These are phyloP conservation scores for Motacilla tschutschensis DNA, from an alignment of 2,113 vertebrate genomes.

Conservation along the genomic window DNA sequence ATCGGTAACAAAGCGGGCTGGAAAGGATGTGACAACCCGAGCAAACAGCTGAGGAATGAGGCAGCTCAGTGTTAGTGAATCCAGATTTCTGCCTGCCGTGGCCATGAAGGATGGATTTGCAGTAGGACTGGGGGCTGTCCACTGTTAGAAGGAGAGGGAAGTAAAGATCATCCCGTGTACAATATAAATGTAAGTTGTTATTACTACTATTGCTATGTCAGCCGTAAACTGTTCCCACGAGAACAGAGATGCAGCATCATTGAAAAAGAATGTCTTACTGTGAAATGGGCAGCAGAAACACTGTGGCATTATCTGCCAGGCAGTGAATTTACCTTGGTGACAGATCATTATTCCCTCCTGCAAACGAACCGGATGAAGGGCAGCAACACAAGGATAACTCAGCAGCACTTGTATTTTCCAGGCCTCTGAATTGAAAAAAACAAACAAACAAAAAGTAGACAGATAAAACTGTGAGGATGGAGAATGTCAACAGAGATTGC, in stretches of 20 bases:
- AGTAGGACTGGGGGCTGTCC: slow-evolving; percentile 27
- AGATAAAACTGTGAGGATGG: slow-evolving; percentile 7
- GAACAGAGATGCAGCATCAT: slow-evolving; percentile 47
- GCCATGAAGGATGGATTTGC: slow-evolving; percentile 21
- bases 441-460: slow-evolving; percentile 4
- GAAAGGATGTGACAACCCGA: not conserved
- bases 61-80: not conserved
- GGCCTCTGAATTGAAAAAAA: slow-evolving; percentile 14
- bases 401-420: slow-evolving; percentile 25
- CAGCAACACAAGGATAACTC: slow-evolving; percentile 53
- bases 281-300: slow-evolving; percentile 52
- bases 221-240: slow-evolving; percentile 59
- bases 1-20: not conserved
- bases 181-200: slow-evolving; percentile 64
- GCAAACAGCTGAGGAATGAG: not conserved
- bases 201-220: slow-evolving; percentile 65
- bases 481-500: not conserved
- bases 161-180: slow-evolving; percentile 51
- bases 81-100: not conserved
- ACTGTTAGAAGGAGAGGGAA: slow-evolving; percentile 48
- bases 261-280: slow-evolving; percentile 51
- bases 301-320: slow-evolving; percentile 54
- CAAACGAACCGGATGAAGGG: slow-evolving; percentile 59
- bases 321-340: slow-evolving; percentile 71
- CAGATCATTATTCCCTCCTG: slow-evolving; percentile 63